These are phyloP conservation scores for Drosophila varians DNA, from an alignment of 1,140 invertebrate genomes.

Conservation along the genomic window DNA sequence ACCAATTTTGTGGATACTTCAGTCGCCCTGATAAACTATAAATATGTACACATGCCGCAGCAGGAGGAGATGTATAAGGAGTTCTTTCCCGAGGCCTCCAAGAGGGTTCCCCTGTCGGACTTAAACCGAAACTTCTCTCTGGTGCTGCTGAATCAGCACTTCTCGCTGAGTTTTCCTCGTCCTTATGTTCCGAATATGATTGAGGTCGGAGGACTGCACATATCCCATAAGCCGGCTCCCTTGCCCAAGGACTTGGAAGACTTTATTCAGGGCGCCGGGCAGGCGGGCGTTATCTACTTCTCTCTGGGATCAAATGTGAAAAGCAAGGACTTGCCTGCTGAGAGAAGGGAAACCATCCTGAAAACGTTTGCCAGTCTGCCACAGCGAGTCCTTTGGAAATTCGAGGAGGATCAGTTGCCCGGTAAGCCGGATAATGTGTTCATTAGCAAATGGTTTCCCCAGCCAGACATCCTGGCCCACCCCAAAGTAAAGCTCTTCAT, in stretches of 20 bases:
- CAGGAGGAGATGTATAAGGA: constrained; percentile 73
- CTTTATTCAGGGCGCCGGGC: constrained; percentile 85
- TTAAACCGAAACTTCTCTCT: constrained; percentile 84
- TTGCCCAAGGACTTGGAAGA: constrained; percentile 84
- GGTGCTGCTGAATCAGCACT: constrained; percentile 86
- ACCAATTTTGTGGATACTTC: constrained; percentile 70
- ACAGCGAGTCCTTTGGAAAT: constrained; percentile 88
- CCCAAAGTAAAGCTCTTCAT: constrained; percentile 89
- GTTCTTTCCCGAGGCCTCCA: constrained; percentile 83
- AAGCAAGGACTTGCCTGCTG: constrained; percentile 84
- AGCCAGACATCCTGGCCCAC: constrained; percentile 88
- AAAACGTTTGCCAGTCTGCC: constrained; percentile 85
- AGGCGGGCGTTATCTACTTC: constrained; percentile 86
- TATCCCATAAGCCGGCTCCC: constrained; percentile 71
- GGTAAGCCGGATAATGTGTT: constrained; percentile 86
- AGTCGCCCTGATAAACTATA: constrained; percentile 50
- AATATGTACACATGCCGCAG: constrained; percentile 34
- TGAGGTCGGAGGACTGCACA: constrained; percentile 86
- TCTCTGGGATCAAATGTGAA: constrained; percentile 87
- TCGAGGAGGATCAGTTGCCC: constrained; percentile 85
- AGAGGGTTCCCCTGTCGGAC: constrained; percentile 51
- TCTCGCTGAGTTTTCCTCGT: constrained; percentile 84
- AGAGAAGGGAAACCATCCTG: constrained; percentile 84
- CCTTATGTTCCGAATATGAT: constrained; percentile 85
- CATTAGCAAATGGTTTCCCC: constrained; percentile 88